These are phyloP conservation scores for Bolborhynchus lineola DNA, from an alignment of 2,113 vertebrate species.

Conservation along the genomic window DNA sequence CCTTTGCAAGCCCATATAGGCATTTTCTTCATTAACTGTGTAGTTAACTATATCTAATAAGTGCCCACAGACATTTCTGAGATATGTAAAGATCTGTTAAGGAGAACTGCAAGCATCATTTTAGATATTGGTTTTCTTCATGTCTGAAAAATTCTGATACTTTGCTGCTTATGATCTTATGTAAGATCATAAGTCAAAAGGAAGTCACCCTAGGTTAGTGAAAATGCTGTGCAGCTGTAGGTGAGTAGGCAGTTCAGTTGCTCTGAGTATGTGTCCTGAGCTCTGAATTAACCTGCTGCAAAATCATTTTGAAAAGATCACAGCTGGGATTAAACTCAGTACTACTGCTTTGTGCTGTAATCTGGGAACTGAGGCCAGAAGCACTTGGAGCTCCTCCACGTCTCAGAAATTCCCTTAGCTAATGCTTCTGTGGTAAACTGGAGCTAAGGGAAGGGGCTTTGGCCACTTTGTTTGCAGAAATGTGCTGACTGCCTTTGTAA, in stretches of 20 bases:
- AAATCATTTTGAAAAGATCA: not conserved
- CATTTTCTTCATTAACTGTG: not conserved
- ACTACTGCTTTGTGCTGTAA: not conserved
- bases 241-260: not conserved
- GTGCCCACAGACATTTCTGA: not conserved
- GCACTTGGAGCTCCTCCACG: rapidly evolving
- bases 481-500: not conserved
- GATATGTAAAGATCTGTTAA: not conserved
- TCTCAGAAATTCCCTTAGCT: not conserved
- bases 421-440: not conserved
- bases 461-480: not conserved
- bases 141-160: not conserved
- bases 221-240: not conserved
- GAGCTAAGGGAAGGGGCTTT: not conserved
- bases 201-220: not conserved
- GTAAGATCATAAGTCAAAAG: not conserved
- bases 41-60: not conserved
- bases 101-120: not conserved
- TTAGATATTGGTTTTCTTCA: not conserved
- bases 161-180: no score
- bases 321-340: not conserved
- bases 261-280: not conserved
- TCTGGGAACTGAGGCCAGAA: not conserved
- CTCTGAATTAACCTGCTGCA: not conserved
- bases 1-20: not conserved